Conservation (phyloP, 1,140 invertebrate genomes). For the Nasonia longicornis region DNA sequence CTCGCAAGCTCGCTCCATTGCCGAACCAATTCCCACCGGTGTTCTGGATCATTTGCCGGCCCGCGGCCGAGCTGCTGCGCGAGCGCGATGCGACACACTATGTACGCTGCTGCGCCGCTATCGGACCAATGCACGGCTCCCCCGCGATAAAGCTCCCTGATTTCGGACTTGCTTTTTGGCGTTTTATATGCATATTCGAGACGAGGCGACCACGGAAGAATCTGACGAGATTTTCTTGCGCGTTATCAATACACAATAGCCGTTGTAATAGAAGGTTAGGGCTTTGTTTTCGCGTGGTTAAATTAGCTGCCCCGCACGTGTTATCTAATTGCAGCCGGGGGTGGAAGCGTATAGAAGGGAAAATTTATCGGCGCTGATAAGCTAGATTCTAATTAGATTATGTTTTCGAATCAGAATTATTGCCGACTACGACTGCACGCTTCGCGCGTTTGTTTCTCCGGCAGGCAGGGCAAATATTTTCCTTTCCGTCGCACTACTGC, state of each 20-base stretch:
- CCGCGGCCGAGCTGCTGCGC: constrained; percentile 62
- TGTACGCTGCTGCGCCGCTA: constrained; percentile 43
- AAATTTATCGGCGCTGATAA: neutral
- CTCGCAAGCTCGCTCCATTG: constrained; percentile 46
- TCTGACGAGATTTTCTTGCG: too few species aligned
- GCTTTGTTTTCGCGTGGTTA: neutral
- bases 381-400: neutral
- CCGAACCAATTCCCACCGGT: constrained; percentile 66
- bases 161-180: neutral
- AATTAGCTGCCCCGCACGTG: neutral
- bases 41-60: constrained; percentile 70
- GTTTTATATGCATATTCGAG: neutral
- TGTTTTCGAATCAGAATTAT: neutral
- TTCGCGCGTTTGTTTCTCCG: neutral
- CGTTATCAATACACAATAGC: too few species aligned
- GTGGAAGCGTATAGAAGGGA: neutral
- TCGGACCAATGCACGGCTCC: constrained; percentile 41
- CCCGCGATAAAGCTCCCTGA: neutral
- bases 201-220: too few species aligned
- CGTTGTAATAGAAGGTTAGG: too few species aligned
- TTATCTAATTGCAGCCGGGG: neutral
- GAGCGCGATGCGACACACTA: constrained; percentile 53
- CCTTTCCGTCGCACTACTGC: neutral
- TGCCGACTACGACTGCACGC: neutral
- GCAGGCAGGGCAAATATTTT: neutral